phyloP scores from a whole-genome alignment of 1,140 invertebrate species.

The Drosophila cardini region DNA sequence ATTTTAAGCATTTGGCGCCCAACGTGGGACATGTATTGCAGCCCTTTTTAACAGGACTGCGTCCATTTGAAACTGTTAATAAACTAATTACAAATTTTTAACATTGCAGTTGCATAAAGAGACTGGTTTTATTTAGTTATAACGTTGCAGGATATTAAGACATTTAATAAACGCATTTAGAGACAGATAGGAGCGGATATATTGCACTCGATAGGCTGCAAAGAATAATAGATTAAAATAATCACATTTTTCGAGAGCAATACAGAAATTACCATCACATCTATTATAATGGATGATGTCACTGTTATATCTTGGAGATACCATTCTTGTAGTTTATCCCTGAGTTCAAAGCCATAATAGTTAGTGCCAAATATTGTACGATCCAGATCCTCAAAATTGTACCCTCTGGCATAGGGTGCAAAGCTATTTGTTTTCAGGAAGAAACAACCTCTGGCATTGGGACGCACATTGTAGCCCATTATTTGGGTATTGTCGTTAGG shows the following conservation, averaged over 20 bases:
- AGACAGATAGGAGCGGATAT: neutral
- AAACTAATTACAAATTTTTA: too few species aligned
- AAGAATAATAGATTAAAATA: neutral
- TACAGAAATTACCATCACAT: neutral
- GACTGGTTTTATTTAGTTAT: neutral
- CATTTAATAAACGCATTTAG: neutral
- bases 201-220: constrained; percentile 1
- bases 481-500: neutral
- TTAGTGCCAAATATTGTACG: neutral
- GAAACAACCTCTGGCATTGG: constrained; percentile 30
- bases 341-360: neutral
- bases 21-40: too few species aligned
- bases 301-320: neutral
- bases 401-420: constrained; percentile 30
- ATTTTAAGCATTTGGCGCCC: too few species aligned
- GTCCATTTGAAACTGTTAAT: too few species aligned
- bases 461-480: constrained; percentile 20
- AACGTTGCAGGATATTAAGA: neutral
- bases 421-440: constrained; percentile 20
- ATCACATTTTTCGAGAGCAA: neutral
- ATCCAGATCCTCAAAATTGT: neutral
- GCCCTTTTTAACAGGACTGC: too few species aligned
- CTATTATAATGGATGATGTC: neutral
- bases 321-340: neutral
- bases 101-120: too few species aligned